phyloP scores from a whole-genome alignment of 2,797 vertebrate genomes.

The Enteromius unitaeniatus region DNA sequence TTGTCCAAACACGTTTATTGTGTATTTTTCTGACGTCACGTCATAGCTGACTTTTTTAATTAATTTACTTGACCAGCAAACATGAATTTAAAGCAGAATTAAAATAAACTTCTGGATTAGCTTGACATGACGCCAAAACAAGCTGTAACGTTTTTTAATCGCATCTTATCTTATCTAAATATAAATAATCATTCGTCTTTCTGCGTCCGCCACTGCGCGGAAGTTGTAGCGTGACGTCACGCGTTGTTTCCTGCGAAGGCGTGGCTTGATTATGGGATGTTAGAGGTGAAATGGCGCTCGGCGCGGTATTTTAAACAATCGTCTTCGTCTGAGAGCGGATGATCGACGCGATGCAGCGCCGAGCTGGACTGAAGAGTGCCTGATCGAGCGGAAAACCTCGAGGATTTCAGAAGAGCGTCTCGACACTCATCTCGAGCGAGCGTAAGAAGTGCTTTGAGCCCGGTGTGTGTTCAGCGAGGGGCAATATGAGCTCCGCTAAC shows the following conservation, averaged over 20 bases:
- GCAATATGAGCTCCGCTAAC: slow-evolving; percentile 52
- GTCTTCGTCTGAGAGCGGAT: slow-evolving; percentile 78
- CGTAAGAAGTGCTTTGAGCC: slow-evolving; percentile 43
- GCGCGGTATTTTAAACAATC: slow-evolving; percentile 99
- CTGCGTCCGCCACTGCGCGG: not conserved
- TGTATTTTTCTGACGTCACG: not conserved
- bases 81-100: not conserved
- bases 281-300: slow-evolving; percentile 95
- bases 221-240: slow-evolving; percentile 31
- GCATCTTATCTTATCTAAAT: not conserved
- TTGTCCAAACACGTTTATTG: not conserved
- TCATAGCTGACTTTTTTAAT: not conserved
- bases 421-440: slow-evolving; percentile 42
- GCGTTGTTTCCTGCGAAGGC: slow-evolving; percentile 76
- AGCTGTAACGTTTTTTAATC: not conserved
- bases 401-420: slow-evolving; percentile 30
- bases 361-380: slow-evolving; percentile 56
- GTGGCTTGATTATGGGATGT: slow-evolving; percentile 90
- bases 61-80: not conserved
- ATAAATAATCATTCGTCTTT: not conserved
- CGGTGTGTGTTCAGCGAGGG: slow-evolving; percentile 42
- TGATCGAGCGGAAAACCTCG: slow-evolving; percentile 14
- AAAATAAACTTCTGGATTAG: not conserved
- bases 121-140: not conserved
- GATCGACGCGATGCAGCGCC: slow-evolving; percentile 69